Evolutionary conservation across 2,888 invertebrate genomes (phyloP).

Genomic region (Apodemia duryi): DNA sequence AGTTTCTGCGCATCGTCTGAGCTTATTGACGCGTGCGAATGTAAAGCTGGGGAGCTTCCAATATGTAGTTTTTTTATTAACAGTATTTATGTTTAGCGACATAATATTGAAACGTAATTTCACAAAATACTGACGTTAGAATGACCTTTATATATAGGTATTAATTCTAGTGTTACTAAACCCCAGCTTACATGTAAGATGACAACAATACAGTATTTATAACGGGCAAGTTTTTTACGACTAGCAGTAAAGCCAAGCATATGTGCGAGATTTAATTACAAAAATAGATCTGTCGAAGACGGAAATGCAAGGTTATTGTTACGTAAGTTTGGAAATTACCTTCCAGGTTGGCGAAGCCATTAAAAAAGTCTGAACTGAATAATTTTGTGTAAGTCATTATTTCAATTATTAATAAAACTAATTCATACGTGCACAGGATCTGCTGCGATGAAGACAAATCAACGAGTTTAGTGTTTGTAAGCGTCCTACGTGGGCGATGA

Average conservation of each 20-base stretch:
- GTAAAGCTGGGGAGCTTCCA: too few species aligned
- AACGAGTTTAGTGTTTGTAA: conserved; percentile 29
- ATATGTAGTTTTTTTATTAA: too few species aligned
- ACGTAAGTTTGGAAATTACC: conserved; percentile 31
- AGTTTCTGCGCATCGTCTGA: too few species aligned
- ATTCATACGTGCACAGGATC: conserved; percentile 34
- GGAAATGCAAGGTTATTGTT: conserved; percentile 20
- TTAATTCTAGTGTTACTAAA: not conserved
- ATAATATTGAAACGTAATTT: too few species aligned
- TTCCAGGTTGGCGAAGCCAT: conserved; percentile 32
- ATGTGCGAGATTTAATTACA: not conserved
- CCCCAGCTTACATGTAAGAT: not conserved
- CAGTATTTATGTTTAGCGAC: too few species aligned
- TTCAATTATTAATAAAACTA: conserved; percentile 29
- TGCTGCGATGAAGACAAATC: conserved; percentile 35
- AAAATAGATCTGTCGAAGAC: conserved; percentile 16
- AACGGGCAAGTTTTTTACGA: not conserved
- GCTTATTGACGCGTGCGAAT: too few species aligned
- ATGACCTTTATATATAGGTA: not conserved
- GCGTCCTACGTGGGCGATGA: conserved; percentile 30
- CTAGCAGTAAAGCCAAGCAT: conserved; percentile 2
- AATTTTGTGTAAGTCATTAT: conserved; percentile 31
- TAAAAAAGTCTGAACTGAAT: conserved; percentile 31
- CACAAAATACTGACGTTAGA: too few species aligned
- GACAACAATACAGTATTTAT: not conserved